Evolutionary conservation across 2,797 vertebrate genomes (phyloP), one percentile per base, ranked within the genome.

Genomic region (Sebastes kiyomatsui): DNA sequence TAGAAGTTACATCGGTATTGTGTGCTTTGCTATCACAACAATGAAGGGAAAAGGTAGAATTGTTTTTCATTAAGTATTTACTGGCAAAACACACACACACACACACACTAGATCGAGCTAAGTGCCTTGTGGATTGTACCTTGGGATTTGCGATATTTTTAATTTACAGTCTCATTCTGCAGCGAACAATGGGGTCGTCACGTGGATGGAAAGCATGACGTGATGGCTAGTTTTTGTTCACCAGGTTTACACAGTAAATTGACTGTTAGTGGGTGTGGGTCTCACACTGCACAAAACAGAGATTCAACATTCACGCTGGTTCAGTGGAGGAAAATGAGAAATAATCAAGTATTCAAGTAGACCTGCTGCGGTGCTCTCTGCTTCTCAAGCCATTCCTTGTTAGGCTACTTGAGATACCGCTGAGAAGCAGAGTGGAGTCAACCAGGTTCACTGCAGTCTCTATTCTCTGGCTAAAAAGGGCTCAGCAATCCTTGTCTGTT

Each of bases 61-160:
- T 92, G 90, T 92, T 93, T 88, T 84, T 81, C 77, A 69, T 86
- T 23, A 90, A 77, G 90, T 87, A 84, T 93, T 93, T 89, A 90
- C 83, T 61, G 77, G 89, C 86, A 84, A 65, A 81, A 69, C 61
- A 62, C 54, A 33, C 64, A 75, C 64, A 28, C 58, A 58, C 56
- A 62, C 33, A 79, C 18, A 55, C 23, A 85, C 70, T 84, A 73
- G 77, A 86, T 52, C 42, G 27, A 78, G 60, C 71, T 58, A 27
- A 59, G 71, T 77, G 62, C 72, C 58, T 77, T 59, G 72, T 84
- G 73, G 89, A 84, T 86, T 90, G 86, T 83, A 87, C 85, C 82
- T 85, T 84, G 90, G 76, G 85, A 91, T 93, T 91, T 89, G 75
- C 74, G 72, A 49, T 92, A 90, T 94, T 92, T 91, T 90, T 84